Base-by-base conservation (phyloP, 2,888 invertebrate species). In the Embidobia sp. region DNA sequence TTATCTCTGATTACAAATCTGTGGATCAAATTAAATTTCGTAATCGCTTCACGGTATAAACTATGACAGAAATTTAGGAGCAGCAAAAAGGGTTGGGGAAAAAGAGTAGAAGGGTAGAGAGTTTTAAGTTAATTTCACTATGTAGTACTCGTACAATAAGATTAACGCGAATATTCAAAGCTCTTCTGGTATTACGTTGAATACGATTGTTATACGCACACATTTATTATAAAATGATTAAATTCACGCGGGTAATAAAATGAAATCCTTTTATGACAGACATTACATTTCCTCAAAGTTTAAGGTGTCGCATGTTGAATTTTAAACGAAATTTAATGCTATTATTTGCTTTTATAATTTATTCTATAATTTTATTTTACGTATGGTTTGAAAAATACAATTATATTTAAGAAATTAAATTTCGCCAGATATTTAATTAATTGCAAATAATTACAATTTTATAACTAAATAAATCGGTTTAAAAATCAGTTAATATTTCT, bases 41-140 rank as follows among this genome's bases (percentile, higher is more conserved):
- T 48, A 48, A 48, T 55, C 46, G 15, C 18, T 31, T 44, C 42
- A 33, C 35, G n/a, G 37, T 31, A 15, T 33, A 29, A 67, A 53
- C 27, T 33, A 16, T 46, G 55, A 40, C 18, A 27, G 48, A 35
- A 26, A 37, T 44, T 48, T 31, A 42, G 27, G 37, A 29, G 29
- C 26, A 8, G 5, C 1, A n/a, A 33, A 53, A 46, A 66, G 53
- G 42, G 49, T 40, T 49, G 15, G 44, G 29, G 22, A 42, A 35
- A 19, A 19, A 49, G 13, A 10, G 8, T 7, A 27, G 26, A 33
- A 26, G 29, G 57, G 67, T 22, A 19, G 48, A 55, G 13, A 69
- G 57, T 35, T 69, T 57, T 48, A 57, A 69, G 67, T 69, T 57
- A 69, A 69, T 69, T 57, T 69, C 13, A 16, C n/a, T 27, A 40